These are phyloP conservation scores for Alfaro cultratus DNA, from an alignment of 2,797 vertebrate genomes.

Conservation along the genomic window DNA sequence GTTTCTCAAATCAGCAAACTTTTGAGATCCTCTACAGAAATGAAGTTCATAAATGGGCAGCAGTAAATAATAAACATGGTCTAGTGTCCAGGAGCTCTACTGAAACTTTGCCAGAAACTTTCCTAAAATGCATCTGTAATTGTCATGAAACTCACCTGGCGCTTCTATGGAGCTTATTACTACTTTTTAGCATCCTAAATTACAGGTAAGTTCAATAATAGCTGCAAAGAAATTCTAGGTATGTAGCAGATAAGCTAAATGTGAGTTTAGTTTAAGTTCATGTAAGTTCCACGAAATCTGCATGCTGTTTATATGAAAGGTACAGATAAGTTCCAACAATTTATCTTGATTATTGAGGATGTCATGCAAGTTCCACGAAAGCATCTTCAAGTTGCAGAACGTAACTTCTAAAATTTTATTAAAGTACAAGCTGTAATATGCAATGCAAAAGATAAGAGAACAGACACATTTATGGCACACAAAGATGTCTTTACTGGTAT, in stretches of 20 bases:
- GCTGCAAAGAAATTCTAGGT: not conserved
- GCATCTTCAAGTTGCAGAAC: not conserved
- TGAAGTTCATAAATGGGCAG: not conserved
- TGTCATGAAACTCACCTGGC: not conserved
- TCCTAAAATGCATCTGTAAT: not conserved
- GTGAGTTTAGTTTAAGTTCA: not conserved
- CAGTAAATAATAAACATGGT: not conserved
- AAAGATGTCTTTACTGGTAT: not conserved
- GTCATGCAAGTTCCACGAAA: not conserved
- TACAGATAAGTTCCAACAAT: not conserved
- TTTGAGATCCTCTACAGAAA: not conserved
- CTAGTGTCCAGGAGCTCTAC: not conserved
- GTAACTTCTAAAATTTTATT: not conserved
- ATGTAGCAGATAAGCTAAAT: not conserved
- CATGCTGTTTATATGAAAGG: not conserved
- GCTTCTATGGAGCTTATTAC: not conserved
- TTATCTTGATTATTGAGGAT: not conserved
- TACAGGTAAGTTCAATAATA: not conserved
- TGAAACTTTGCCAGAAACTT: not conserved
- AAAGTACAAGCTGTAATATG: not conserved
- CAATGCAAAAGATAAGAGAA: not conserved
- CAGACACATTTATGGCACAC: not conserved
- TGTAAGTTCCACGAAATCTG: not conserved
- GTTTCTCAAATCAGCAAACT: not conserved
- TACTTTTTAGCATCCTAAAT: not conserved